Conservation (phyloP, 2,888 invertebrate genomes). For the Dolichomitus sp. region DNA sequence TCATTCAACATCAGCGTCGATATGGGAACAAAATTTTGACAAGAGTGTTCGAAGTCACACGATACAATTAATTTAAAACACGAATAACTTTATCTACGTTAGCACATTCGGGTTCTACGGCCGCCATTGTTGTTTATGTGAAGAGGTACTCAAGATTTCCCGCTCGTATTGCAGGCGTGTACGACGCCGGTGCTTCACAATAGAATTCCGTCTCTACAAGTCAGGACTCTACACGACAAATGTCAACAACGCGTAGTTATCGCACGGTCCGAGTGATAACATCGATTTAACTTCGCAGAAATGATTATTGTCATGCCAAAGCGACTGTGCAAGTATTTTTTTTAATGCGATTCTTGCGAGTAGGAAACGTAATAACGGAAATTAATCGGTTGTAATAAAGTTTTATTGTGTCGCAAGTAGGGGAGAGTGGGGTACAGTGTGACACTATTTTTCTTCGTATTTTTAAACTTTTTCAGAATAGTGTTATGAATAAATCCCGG, state of each 20-base stretch:
- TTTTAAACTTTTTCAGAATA: too few relatives aligned
- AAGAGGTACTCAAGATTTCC: neutral
- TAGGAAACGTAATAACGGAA: neutral
- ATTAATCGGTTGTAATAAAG: neutral
- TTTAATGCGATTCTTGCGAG: neutral
- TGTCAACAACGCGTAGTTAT: neutral
- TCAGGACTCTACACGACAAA: neutral
- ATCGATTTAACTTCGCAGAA: neutral
- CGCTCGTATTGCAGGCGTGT: slow-evolving; percentile 8
- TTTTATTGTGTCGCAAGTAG: neutral
- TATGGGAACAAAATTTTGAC: slow-evolving; percentile 11
- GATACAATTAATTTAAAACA: slow-evolving; percentile 23
- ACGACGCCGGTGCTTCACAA: slow-evolving; percentile 10
- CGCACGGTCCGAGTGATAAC: neutral
- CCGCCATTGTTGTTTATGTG: slow-evolving; percentile 88
- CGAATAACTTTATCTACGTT: slow-evolving; percentile 80
- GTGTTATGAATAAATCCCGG: too few relatives aligned
- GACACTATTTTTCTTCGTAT: too few relatives aligned
- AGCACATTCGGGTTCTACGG: slow-evolving; percentile 85
- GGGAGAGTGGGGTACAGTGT: too few relatives aligned
- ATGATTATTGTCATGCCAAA: neutral
- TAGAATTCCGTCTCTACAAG: neutral
- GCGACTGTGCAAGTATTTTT: neutral
- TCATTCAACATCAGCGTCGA: neutral
- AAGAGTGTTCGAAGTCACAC: neutral